Evolutionary conservation across 2,113 vertebrate genomes (phyloP), one percentile per base, ranked within the genome.

Genomic region (Guaruba guarouba): DNA sequence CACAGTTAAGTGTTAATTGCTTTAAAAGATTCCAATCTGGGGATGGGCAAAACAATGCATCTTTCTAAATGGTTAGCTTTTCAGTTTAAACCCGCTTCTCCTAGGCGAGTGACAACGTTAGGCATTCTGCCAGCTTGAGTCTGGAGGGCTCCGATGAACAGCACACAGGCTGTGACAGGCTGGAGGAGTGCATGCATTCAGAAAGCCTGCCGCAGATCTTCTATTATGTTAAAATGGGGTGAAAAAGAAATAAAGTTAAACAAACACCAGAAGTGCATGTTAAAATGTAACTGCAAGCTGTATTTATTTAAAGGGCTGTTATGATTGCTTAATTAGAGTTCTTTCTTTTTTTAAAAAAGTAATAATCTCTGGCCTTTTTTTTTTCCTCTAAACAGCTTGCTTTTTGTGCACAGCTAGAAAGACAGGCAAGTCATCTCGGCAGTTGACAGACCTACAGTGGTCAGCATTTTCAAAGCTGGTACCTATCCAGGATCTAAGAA

Each of bases 231-330:
- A 51, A 79, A 90, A 95, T 48, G 85, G 76, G 88, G 71, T 92
- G 79, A 86, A 95, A 61, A 91, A 91, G 85, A 80, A 96, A 85
- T 82, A 57, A 87, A 91, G 89, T 78, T 86, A 93, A 93, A 91
- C 79, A 90, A 96, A 93, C 71, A 90, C 28, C 82, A 94, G 90
- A 92, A 90, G 43, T 44, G 44, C 68, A 86, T 6, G 82, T 18
- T 86, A 70, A 80, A 95, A 94, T 81, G 63, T 39, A 93, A 74
- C 77, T 73, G 63, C n/a, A 80, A 95, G 78, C 70, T 76, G 63
- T 74, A 83, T 86, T 54, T 90, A 77, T 92, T 92, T 82, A 80
- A 82, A 93, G 54, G 35, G 46, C 16, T 82, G 70, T 49, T 91
- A 52, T 17, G 84, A 90, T 82, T 92, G 63, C 49, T 90, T 95